Percentiles rank a stretch among this genome's conserved stretches.
Conservation (phyloP, 2,888 invertebrate genomes). For the Dorcus parallelipipedus region DNA sequence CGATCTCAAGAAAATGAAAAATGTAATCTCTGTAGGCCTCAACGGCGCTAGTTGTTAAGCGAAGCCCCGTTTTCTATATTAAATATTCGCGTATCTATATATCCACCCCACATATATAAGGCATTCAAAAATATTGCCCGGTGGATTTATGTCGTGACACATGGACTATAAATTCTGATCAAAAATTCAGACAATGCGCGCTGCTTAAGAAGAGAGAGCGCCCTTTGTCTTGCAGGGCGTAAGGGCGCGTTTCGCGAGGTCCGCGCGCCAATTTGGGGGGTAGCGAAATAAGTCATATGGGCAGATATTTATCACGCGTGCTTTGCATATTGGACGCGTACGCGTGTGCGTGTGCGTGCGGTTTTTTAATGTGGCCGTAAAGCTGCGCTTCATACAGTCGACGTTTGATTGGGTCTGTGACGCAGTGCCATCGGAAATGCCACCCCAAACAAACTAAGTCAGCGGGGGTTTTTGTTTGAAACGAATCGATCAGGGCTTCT, state of each 20-base stretch:
- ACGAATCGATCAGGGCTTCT: no score
- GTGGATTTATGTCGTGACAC: conserved; percentile 43
- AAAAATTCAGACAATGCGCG: conserved; percentile 29
- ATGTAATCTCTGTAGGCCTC: no score
- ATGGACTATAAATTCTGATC: conserved; percentile 42
- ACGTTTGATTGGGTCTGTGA: no score
- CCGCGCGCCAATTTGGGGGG: conserved; percentile 8
- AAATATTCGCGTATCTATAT: no score
- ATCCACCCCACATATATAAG: no score
- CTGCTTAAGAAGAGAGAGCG: conserved; percentile 23
- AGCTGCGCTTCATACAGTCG: no score
- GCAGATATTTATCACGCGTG: conserved; percentile 31
- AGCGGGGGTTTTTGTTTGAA: no score
- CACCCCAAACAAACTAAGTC: no score
- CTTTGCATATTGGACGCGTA: conserved; percentile 31
- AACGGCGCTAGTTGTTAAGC: no score
- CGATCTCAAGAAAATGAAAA: no score
- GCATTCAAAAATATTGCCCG: conserved; percentile 23
- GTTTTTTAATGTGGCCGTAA: neutral
- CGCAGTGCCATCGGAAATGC: no score
- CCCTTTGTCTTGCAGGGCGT: conserved; percentile 22
- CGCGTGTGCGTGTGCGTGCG: conserved; percentile 9
- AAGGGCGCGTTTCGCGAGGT: conserved; percentile 22
- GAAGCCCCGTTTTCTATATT: no score
- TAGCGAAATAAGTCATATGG: conserved; percentile 26